Evolutionary conservation across 2,888 invertebrate genomes (phyloP).

Genomic region (Danaus chrysippus): DNA sequence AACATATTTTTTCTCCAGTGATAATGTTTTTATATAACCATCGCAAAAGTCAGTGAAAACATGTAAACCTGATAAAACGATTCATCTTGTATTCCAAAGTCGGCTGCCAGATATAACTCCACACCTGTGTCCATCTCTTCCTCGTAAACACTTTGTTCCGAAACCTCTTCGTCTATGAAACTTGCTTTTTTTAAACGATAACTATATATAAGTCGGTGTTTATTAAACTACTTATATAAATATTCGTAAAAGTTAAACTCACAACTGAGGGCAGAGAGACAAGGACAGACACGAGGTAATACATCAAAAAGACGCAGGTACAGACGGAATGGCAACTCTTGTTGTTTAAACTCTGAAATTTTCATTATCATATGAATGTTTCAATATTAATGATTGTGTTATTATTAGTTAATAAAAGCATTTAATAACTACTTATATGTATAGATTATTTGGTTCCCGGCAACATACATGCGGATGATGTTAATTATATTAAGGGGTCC

Average conservation of each 20-base stretch:
- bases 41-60: not conserved
- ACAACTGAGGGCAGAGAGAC: constrained; percentile 21
- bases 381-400: no score
- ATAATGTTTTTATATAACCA: not conserved
- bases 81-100: constrained; percentile 46
- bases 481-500: no score
- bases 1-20: not conserved
- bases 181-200: not conserved
- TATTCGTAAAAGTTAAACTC: constrained; percentile 7
- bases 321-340: constrained; percentile 57
- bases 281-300: constrained; percentile 22
- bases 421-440: no score
- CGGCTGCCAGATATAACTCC: constrained; percentile 50
- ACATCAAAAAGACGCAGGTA: constrained; percentile 50
- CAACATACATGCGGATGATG: no score
- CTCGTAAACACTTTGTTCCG: constrained; percentile 2
- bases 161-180: not conserved
- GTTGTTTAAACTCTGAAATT: no score
- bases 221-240: constrained; percentile 8
- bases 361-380: no score
- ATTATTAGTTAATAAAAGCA: no score
- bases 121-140: constrained; percentile 46
- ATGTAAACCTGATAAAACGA: constrained; percentile 41
- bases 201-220: not conserved
- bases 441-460: no score